Conservation (phyloP, 2,888 invertebrate species). For the Yponomeuta evonymella region DNA sequence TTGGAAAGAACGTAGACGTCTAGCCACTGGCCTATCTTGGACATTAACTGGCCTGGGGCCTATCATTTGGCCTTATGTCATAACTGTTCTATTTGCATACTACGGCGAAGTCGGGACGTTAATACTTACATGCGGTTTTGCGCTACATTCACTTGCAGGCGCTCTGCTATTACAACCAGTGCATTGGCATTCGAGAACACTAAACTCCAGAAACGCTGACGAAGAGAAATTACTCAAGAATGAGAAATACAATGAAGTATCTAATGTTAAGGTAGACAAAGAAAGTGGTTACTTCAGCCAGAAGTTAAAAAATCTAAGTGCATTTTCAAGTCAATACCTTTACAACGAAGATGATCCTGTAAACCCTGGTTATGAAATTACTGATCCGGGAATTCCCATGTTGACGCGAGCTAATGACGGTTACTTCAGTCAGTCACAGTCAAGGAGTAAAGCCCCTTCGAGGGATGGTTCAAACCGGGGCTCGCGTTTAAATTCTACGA, state of each 20-base stretch:
- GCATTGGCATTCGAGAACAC: slow-evolving; percentile 80
- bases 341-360: slow-evolving; percentile 79
- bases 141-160: slow-evolving; percentile 81
- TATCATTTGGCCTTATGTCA: slow-evolving; percentile 82
- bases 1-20: slow-evolving; percentile 81
- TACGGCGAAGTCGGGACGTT: slow-evolving; percentile 82
- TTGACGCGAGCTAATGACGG: slow-evolving; percentile 79
- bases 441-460: slow-evolving; percentile 56
- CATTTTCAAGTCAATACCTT: slow-evolving; percentile 79
- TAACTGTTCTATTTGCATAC: slow-evolving; percentile 76
- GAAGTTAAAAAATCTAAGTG: slow-evolving; percentile 59
- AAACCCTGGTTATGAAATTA: slow-evolving; percentile 79
- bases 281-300: slow-evolving; percentile 63
- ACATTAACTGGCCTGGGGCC: slow-evolving; percentile 84
- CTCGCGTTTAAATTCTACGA: slow-evolving; percentile 65
- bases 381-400: slow-evolving; percentile 81
- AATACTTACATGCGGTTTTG: slow-evolving; percentile 79
- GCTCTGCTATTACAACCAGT: slow-evolving; percentile 84
- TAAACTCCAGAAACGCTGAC: slow-evolving; percentile 35
- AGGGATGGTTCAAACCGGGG: slow-evolving; percentile 58
- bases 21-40: slow-evolving; percentile 83
- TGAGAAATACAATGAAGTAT: slow-evolving; percentile 23
- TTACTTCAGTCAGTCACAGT: slow-evolving; percentile 75
- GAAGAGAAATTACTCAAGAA: slow-evolving; percentile 41
- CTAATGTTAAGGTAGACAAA: slow-evolving; percentile 33